These are phyloP conservation scores for Dipodomys ordii DNA, from an alignment of 2,113 vertebrate genomes.

Conservation along the genomic window DNA sequence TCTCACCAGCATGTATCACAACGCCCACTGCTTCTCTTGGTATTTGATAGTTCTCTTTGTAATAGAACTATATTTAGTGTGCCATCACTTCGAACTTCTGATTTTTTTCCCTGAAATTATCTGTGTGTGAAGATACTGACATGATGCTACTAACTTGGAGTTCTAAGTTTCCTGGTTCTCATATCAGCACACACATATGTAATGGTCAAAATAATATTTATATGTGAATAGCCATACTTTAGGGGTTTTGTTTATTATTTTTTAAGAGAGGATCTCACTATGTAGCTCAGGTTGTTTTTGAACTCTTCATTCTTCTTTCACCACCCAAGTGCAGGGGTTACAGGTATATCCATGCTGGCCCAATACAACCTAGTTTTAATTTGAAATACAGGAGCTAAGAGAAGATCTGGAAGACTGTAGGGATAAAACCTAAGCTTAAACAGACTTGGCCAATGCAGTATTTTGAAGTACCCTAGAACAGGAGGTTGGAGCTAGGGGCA, in stretches of 20 bases:
- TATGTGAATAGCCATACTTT: no score
- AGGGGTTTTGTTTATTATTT: no score
- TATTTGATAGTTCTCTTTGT: not conserved
- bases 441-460: not conserved
- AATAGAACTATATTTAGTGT: not conserved
- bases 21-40: not conserved
- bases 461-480: not conserved
- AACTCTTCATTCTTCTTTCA: no score
- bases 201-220: no score
- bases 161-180: not conserved
- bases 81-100: not conserved
- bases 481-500: no score
- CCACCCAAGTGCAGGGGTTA: no score
- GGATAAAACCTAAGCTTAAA: slow-evolving; percentile 16
- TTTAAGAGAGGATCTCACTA: not conserved
- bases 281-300: no score
- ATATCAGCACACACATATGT: no score
- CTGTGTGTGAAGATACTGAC: not conserved
- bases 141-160: not conserved
- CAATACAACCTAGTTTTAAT: not conserved
- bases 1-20: not conserved
- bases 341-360: not conserved
- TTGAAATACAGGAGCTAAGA: slow-evolving; percentile 1
- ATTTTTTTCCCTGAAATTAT: not conserved
- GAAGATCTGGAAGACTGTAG: not conserved